Evolutionary conservation across 1,140 invertebrate genomes (phyloP).

Genomic region (Papilio helenus): DNA sequence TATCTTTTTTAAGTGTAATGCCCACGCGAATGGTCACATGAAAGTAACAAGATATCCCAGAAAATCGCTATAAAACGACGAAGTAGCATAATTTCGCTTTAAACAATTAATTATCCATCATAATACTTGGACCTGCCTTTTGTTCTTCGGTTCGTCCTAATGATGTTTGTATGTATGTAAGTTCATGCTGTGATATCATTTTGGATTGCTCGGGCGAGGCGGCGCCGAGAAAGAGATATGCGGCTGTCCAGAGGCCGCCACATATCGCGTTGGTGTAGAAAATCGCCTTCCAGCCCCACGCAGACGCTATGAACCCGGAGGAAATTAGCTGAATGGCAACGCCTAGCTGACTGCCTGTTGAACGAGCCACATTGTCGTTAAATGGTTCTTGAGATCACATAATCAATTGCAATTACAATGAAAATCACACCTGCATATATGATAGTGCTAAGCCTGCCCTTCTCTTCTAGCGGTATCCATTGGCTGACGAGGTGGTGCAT

Average conservation of each 20-base stretch:
- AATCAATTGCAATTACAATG: background rate
- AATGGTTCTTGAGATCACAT: background rate
- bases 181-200: slow-evolving; percentile 83
- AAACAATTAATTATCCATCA: background rate
- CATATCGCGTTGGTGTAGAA: slow-evolving; percentile 88
- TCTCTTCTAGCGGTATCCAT: slow-evolving; percentile 85
- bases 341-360: slow-evolving; percentile 58
- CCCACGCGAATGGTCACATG: background rate
- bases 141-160: slow-evolving; percentile 63
- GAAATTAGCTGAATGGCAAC: slow-evolving; percentile 63
- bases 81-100: background rate
- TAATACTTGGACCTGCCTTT: slow-evolving; percentile 52
- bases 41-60: background rate
- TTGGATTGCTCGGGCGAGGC: slow-evolving; percentile 85
- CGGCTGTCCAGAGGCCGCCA: slow-evolving; percentile 83
- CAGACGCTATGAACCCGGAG: slow-evolving; percentile 66
- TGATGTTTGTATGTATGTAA: slow-evolving; percentile 82
- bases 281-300: slow-evolving; percentile 87
- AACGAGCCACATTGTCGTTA: background rate
- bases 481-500: slow-evolving; percentile 89
- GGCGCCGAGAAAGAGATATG: slow-evolving; percentile 84
- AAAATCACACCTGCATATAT: slow-evolving; percentile 59
- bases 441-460: slow-evolving; percentile 69
- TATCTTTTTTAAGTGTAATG: background rate
- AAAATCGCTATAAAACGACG: background rate